Evolutionary conservation across 1,140 invertebrate species (phyloP).

Genomic region (Colletes latitarsis): DNA sequence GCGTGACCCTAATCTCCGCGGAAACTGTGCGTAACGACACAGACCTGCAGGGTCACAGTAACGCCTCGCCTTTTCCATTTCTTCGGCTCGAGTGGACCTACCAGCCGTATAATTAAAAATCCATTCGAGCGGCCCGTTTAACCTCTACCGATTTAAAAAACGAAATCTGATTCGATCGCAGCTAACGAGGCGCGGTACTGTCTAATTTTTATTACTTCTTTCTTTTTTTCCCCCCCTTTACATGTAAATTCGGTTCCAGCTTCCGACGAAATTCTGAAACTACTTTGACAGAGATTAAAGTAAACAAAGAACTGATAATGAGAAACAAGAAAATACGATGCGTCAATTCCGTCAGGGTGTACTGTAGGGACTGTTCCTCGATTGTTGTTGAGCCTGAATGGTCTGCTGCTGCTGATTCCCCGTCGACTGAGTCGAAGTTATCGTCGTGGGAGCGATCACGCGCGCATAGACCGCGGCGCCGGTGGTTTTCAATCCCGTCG

Average conservation of each 20-base stretch:
- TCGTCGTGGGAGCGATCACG: conserved; percentile 77
- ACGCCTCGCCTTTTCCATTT: too few species aligned
- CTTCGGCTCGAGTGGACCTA: too few species aligned
- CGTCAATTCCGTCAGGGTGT: conserved; percentile 66
- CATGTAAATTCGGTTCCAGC: neutral
- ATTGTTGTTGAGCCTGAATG: conserved; percentile 59
- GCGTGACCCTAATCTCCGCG: too few species aligned
- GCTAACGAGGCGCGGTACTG: too few species aligned
- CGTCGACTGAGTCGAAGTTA: conserved; percentile 71
- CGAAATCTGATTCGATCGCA: too few species aligned
- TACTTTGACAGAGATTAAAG: neutral
- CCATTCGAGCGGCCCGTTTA: too few species aligned
- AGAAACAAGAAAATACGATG: neutral
- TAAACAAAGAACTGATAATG: neutral
- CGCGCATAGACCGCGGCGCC: conserved; percentile 77
- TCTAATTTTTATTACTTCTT: neutral
- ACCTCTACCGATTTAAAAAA: too few species aligned
- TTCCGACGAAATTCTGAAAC: neutral
- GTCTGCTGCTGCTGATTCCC: conserved; percentile 62
- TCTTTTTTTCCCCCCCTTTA: conserved; percentile 4
- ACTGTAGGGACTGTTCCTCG: conserved; percentile 72
- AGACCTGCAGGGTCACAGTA: neutral
- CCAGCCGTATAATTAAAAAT: too few species aligned
- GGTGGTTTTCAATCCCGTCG: conserved; percentile 77
- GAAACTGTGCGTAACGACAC: neutral